Conservation (phyloP, 2,888 invertebrate species). For the Leptopterna dolabrata region DNA sequence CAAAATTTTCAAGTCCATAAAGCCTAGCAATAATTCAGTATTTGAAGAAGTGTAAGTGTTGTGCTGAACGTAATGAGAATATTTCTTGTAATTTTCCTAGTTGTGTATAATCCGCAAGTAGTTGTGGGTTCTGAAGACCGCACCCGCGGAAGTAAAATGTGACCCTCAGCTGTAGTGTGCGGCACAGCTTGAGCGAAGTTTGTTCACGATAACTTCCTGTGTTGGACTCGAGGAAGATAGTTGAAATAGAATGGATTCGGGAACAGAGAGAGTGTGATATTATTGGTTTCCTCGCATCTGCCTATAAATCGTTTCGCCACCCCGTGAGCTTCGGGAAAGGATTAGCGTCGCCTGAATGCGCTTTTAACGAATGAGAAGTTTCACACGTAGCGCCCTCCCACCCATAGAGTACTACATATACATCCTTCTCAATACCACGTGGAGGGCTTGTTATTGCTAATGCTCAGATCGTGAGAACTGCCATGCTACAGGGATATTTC, state of each 20-base stretch:
- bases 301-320: conserved; percentile 20
- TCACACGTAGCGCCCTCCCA: background rate
- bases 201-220: background rate
- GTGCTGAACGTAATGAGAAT: too few species aligned
- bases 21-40: too few species aligned
- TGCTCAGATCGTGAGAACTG: too few species aligned
- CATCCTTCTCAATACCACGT: too few species aligned
- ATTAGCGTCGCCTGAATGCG: background rate
- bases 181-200: background rate
- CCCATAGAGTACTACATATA: too few species aligned
- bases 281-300: conserved; percentile 1
- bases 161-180: background rate
- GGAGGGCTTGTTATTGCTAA: too few species aligned
- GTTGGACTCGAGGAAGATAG: background rate
- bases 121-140: background rate
- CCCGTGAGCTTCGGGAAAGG: background rate
- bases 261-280: background rate
- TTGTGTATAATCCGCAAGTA: background rate
- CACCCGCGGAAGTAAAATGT: background rate
- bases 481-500: too few species aligned
- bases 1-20: too few species aligned
- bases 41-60: too few species aligned
- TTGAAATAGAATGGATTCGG: background rate
- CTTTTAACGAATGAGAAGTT: conserved; percentile 14
- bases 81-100: too few species aligned